A percentile compares a stretch with the other conserved stretches of the same genome.
Conservation (phyloP, 2,113 vertebrate species). For the Zapus hudsonius region DNA sequence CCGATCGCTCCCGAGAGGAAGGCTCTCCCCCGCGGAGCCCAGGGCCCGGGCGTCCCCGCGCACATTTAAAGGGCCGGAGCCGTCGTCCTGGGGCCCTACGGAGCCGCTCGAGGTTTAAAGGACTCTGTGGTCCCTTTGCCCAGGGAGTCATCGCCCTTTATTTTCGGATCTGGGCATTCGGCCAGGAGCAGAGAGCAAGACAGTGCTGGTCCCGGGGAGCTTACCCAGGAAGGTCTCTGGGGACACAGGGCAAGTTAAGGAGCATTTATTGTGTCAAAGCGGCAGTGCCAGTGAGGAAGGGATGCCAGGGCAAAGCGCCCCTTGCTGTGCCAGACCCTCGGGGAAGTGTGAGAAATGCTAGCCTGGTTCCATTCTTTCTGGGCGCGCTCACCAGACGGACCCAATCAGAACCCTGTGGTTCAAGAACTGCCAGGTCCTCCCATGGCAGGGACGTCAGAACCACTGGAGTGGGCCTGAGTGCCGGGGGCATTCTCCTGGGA, state of each 20-base stretch:
- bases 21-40: conserved; percentile 67
- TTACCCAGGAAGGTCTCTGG: neutral
- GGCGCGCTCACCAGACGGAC: neutral
- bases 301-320: neutral
- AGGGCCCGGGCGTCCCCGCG: conserved; percentile 62
- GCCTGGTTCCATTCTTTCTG: no score
- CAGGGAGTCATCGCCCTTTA: neutral
- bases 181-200: neutral
- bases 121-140: neutral
- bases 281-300: neutral
- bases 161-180: neutral
- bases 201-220: neutral
- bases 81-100: neutral
- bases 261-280: neutral
- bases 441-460: neutral
- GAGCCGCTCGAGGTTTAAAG: neutral
- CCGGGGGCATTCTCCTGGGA: neutral
- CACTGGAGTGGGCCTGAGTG: neutral
- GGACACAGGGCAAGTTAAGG: neutral
- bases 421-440: neutral
- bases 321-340: neutral
- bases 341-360: neutral
- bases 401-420: neutral
- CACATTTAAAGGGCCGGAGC: conserved; percentile 76
- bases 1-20: conserved; percentile 83